A percentile compares a stretch with the other conserved stretches of the same genome.
phyloP scores from a whole-genome alignment of 2,797 vertebrate species.

The Rhinoraja longicauda region DNA sequence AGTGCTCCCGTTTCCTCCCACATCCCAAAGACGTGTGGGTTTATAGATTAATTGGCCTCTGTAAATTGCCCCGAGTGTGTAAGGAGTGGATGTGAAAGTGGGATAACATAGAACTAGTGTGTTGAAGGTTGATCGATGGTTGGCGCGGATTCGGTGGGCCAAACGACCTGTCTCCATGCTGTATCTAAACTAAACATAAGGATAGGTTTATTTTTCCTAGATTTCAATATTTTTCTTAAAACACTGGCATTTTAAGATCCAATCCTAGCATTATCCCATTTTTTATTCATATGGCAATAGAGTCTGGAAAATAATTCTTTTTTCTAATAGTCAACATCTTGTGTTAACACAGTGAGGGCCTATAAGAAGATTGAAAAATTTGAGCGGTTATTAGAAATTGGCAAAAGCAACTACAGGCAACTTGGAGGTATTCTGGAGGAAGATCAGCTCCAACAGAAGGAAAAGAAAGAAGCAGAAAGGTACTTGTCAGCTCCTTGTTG shows the following conservation, averaged over 20 bases:
- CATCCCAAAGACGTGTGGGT: too few relatives aligned
- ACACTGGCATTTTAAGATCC: background rate
- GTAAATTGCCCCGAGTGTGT: too few relatives aligned
- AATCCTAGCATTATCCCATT: background rate
- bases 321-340: conserved; percentile 42
- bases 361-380: conserved; percentile 61
- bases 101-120: too few relatives aligned
- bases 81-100: too few relatives aligned
- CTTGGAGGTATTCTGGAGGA: conserved; percentile 65
- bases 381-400: conserved; percentile 56
- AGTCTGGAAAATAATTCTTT: background rate
- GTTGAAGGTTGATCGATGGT: too few relatives aligned
- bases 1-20: too few relatives aligned
- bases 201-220: too few relatives aligned
- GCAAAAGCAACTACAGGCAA: conserved; percentile 64
- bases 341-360: conserved; percentile 55
- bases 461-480: conserved; percentile 54
- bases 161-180: too few relatives aligned
- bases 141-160: too few relatives aligned
- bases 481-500: conserved; percentile 46
- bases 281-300: background rate
- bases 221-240: background rate
- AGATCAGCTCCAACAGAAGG: conserved; percentile 53
- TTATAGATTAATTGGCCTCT: too few relatives aligned
- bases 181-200: too few relatives aligned